Evolutionary conservation across 2,113 vertebrate species (phyloP).

Genomic region (Pseudolaguvia tuberculata): DNA sequence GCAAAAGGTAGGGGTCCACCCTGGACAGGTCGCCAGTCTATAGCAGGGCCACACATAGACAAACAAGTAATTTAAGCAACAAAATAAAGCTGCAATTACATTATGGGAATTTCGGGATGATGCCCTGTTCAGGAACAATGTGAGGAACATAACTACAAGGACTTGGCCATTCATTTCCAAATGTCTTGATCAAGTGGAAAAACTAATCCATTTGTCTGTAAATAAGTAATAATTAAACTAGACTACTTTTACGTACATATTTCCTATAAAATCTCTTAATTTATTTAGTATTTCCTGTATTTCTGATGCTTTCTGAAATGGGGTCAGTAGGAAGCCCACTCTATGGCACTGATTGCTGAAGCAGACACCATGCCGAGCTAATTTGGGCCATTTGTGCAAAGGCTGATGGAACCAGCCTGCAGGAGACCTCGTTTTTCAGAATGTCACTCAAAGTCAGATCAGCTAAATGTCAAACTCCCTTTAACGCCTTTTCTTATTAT

Average conservation of each 20-base stretch:
- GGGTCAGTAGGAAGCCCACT: conserved; percentile 28
- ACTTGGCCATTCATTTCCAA: too few relatives aligned
- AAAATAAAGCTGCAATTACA: too few relatives aligned
- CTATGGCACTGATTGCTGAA: conserved; percentile 35
- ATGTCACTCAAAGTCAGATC: conserved; percentile 37
- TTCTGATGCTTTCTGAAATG: conserved; percentile 4
- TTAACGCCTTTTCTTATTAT: not conserved
- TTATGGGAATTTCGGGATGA: too few relatives aligned
- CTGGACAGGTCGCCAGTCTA: too few relatives aligned
- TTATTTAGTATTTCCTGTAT: not conserved
- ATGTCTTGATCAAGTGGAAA: too few relatives aligned
- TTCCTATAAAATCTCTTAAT: not conserved
- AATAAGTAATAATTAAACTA: too few relatives aligned
- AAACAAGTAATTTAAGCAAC: too few relatives aligned
- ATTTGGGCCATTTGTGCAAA: conserved; percentile 41
- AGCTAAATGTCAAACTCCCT: conserved; percentile 38
- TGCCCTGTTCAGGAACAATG: too few relatives aligned
- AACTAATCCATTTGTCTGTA: too few relatives aligned
- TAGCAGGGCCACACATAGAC: too few relatives aligned
- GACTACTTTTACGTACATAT: not conserved
- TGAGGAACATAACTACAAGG: too few relatives aligned
- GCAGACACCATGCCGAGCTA: conserved; percentile 31
- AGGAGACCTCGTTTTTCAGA: conserved; percentile 36
- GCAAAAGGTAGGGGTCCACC: too few relatives aligned
- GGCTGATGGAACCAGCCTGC: conserved; percentile 39